phyloP scores from a whole-genome alignment of 2,888 invertebrate genomes.

The Troglohyphantes excavatus region DNA sequence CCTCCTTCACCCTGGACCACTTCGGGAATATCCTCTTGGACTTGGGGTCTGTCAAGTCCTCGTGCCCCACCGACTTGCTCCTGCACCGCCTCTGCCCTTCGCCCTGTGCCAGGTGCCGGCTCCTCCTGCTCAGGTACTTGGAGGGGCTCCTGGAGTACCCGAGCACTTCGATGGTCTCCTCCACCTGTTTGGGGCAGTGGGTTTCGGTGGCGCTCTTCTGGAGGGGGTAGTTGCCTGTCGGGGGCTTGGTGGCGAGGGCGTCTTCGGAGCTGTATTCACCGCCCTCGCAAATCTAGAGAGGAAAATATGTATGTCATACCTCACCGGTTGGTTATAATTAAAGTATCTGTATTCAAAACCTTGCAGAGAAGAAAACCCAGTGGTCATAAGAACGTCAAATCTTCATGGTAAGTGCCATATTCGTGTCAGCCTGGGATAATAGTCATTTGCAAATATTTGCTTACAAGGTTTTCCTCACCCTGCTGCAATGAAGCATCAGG shows the following conservation, averaged over 20 bases:
- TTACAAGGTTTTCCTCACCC: too few species aligned
- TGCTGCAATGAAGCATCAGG: too few species aligned
- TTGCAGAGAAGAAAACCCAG: too few species aligned
- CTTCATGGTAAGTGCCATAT: too few species aligned
- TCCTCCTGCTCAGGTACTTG: conserved; percentile 34
- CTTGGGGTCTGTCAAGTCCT: conserved; percentile 83
- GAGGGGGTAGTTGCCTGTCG: conserved; percentile 26
- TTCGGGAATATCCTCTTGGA: conserved; percentile 85
- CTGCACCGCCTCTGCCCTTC: conserved; percentile 84
- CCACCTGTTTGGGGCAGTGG: conserved; percentile 29
- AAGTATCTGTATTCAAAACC: too few species aligned
- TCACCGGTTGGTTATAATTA: too few species aligned
- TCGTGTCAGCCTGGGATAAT: too few species aligned
- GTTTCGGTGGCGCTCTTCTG: conserved; percentile 71
- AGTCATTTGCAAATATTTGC: too few species aligned
- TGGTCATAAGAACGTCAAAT: too few species aligned
- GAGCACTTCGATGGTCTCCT: background rate
- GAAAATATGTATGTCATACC: background rate
- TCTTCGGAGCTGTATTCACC: conserved; percentile 37
- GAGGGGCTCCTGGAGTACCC: conserved; percentile 25
- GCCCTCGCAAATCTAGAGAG: conserved; percentile 51
- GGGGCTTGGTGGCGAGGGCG: background rate
- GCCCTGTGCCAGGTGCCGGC: conserved; percentile 4
- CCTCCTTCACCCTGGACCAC: conserved; percentile 94
- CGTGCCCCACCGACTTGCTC: conserved; percentile 88